Percentiles rank a stretch among this genome's conserved stretches.
Conservation (phyloP, 23 tunicate species). For the Styela clava region DNA sequence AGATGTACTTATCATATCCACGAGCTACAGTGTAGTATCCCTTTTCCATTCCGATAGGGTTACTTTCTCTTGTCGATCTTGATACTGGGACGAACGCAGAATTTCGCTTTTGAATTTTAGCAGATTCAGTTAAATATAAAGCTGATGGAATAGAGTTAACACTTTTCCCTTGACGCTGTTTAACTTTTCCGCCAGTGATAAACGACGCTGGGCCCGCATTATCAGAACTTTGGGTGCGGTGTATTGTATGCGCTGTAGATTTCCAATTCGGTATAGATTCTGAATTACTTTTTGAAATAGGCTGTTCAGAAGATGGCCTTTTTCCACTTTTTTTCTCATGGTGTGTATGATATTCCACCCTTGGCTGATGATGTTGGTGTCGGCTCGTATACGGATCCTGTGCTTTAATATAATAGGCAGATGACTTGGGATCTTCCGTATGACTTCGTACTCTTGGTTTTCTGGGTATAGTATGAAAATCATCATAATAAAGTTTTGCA, state of each 20-base stretch:
- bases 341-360: too few relatives aligned
- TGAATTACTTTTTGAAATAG: not conserved
- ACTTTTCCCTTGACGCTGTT: constrained; percentile 4
- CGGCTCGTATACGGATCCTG: too few relatives aligned
- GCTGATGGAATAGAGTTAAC: not conserved
- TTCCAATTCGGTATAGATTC: not conserved
- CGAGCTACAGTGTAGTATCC: constrained; percentile 21
- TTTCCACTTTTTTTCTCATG: not conserved
- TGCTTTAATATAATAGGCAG: too few relatives aligned
- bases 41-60: not conserved
- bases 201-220: not conserved
- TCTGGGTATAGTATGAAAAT: not conserved
- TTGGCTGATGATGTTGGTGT: too few relatives aligned
- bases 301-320: constrained; percentile 15
- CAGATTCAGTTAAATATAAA: not conserved
- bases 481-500: constrained; percentile 4
- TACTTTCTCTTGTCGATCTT: not conserved
- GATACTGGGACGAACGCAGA: constrained; percentile 20
- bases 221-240: not conserved
- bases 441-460: constrained; percentile 8
- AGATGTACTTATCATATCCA: not conserved
- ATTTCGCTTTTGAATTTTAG: not conserved
- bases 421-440: not conserved
- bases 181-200: constrained; percentile 6
- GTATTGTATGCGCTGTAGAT: not conserved